Conservation (phyloP, 2,888 invertebrate genomes). For the Ethmia dodecea region DNA sequence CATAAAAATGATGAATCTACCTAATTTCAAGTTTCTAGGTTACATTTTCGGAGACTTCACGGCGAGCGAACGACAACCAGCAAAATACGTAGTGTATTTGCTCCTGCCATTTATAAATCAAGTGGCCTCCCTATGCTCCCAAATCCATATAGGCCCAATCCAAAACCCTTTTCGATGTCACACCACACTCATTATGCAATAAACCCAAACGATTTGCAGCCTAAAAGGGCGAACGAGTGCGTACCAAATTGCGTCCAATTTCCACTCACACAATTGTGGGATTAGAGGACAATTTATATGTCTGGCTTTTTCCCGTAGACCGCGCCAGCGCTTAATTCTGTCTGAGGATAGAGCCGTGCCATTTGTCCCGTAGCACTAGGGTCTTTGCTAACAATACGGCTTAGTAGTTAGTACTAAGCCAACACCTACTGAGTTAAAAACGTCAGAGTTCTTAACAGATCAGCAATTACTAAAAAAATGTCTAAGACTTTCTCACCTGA, state of each 20-base stretch:
- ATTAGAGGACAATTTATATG: constrained; percentile 70
- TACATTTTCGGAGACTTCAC: too few relatives aligned
- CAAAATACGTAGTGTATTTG: too few relatives aligned
- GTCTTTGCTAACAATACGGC: constrained; percentile 37
- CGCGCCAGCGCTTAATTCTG: constrained; percentile 49
- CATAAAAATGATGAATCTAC: too few relatives aligned
- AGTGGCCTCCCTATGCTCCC: too few relatives aligned
- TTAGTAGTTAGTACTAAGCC: constrained; percentile 19
- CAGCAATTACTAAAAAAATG: too few relatives aligned
- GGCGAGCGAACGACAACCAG: too few relatives aligned
- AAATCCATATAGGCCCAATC: too few relatives aligned
- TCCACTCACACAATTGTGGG: constrained; percentile 65
- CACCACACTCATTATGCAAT: constrained; percentile 51
- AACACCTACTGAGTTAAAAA: neutral
- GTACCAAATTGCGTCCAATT: constrained; percentile 64
- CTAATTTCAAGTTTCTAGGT: too few relatives aligned
- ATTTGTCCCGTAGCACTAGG: constrained; percentile 45
- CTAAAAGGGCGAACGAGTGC: constrained; percentile 47
- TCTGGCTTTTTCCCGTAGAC: constrained; percentile 74
- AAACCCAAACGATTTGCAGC: constrained; percentile 57
- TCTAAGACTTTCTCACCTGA: too few relatives aligned
- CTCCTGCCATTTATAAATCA: too few relatives aligned
- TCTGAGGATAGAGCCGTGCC: constrained; percentile 44
- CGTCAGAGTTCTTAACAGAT: too few relatives aligned
- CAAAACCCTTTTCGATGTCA: constrained; percentile 37